A percentile compares a stretch with the other conserved stretches of the same genome.
phyloP scores from a whole-genome alignment of 2,797 vertebrate species.

The Anniella stebbinsi region DNA sequence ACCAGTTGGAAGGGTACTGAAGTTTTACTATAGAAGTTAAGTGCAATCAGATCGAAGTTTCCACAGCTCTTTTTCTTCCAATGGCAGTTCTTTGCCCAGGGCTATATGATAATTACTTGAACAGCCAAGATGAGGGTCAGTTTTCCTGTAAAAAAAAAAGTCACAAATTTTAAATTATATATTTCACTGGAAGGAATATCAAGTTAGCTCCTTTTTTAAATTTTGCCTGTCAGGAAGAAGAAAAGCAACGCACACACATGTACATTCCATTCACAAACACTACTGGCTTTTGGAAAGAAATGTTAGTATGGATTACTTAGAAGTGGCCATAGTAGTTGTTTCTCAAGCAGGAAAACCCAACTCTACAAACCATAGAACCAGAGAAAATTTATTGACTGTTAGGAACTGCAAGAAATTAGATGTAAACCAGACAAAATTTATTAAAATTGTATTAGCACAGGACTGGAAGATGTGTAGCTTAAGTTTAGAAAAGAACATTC shows the following conservation, averaged over 20 bases:
- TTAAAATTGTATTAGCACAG: neutral
- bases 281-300: neutral
- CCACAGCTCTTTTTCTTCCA: neutral
- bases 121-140: neutral
- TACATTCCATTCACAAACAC: neutral
- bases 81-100: neutral
- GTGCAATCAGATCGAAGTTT: neutral
- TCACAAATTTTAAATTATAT: neutral
- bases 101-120: neutral
- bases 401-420: neutral
- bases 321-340: neutral
- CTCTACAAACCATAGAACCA: neutral
- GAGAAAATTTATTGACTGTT: neutral
- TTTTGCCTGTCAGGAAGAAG: neutral
- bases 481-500: neutral
- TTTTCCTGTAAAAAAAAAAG: slow-evolving; percentile 13
- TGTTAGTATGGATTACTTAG: neutral
- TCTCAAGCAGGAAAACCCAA: neutral
- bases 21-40: neutral
- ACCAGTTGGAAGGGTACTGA: neutral
- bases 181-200: neutral
- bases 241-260: neutral
- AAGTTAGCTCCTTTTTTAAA: neutral
- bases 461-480: neutral
- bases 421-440: neutral